These are phyloP conservation scores for Sciaenops ocellatus DNA, from an alignment of 2,797 vertebrate genomes.

Conservation along the genomic window DNA sequence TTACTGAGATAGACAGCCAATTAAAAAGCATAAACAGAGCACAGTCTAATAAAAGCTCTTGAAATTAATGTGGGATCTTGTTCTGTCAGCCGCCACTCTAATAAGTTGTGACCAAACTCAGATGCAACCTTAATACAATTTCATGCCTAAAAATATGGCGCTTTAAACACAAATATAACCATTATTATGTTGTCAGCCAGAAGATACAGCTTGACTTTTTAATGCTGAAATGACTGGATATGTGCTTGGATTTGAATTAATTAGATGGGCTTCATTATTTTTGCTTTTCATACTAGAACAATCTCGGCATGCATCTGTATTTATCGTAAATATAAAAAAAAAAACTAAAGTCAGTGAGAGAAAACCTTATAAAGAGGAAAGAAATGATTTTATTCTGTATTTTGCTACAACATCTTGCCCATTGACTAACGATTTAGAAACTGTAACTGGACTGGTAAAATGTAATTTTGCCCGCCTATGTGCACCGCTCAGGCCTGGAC, in stretches of 20 bases:
- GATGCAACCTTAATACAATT: conserved; percentile 57
- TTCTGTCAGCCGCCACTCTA: conserved; percentile 40
- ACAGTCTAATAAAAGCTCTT: conserved; percentile 43
- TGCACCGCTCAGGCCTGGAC: conserved; percentile 15
- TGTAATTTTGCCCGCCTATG: conserved; percentile 23
- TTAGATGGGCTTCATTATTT: conserved; percentile 36
- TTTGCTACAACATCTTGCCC: neutral
- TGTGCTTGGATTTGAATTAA: conserved; percentile 40
- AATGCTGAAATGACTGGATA: conserved; percentile 30
- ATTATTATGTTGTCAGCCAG: conserved; percentile 27
- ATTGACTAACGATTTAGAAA: conserved; percentile 2
- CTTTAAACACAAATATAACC: conserved; percentile 40
- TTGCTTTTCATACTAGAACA: conserved; percentile 11
- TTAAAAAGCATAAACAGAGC: conserved; percentile 60
- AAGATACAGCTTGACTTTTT: conserved; percentile 19
- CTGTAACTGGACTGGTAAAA: conserved; percentile 4
- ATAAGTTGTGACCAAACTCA: conserved; percentile 49
- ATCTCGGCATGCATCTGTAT: neutral
- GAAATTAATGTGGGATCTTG: conserved; percentile 35
- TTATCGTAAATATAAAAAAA: neutral
- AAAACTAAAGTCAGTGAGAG: neutral
- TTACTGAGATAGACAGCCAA: conserved; percentile 52
- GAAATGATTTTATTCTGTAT: neutral
- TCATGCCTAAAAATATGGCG: conserved; percentile 39
- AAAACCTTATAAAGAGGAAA: conserved; percentile 22